These are phyloP conservation scores for Limanda limanda DNA, from an alignment of 2,113 vertebrate genomes.

Conservation along the genomic window DNA sequence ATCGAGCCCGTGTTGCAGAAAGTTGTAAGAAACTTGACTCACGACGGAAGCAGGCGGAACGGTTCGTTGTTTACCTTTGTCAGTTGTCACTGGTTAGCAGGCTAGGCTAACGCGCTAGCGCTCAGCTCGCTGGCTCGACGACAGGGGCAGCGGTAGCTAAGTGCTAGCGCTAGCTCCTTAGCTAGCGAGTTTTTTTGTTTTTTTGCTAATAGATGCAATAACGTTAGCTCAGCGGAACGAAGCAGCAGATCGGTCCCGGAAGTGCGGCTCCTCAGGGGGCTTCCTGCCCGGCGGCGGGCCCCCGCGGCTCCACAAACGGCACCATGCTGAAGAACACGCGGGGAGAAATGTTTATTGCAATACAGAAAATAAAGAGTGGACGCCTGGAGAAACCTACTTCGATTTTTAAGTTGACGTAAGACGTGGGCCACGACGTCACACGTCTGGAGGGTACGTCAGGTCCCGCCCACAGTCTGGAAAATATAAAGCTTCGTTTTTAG, in stretches of 20 bases:
- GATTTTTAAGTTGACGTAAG: slow-evolving; percentile 80
- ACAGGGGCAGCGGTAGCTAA: slow-evolving; percentile 47
- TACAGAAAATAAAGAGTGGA: slow-evolving; percentile 77
- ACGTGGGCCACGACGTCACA: slow-evolving; percentile 66
- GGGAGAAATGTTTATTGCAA: slow-evolving; percentile 71
- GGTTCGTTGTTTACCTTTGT: slow-evolving; percentile 76
- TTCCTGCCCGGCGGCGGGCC: slow-evolving; percentile 39
- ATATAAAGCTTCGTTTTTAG: neutral
- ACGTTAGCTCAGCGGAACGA: slow-evolving; percentile 65
- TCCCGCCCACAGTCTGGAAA: slow-evolving; percentile 33
- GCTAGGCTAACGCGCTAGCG: slow-evolving; percentile 71
- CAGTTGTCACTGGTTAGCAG: slow-evolving; percentile 72
- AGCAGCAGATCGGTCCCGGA: slow-evolving; percentile 59
- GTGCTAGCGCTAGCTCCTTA: slow-evolving; percentile 64
- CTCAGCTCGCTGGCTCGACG: slow-evolving; percentile 73
- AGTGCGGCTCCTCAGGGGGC: slow-evolving; percentile 37
- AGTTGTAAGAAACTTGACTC: neutral
- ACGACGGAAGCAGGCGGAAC: slow-evolving; percentile 4
- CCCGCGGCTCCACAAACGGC: slow-evolving; percentile 34
- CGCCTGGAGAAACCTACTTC: slow-evolving; percentile 80
- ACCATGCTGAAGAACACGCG: slow-evolving; percentile 56
- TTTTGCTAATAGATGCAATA: slow-evolving; percentile 73
- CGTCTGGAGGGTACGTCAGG: slow-evolving; percentile 54
- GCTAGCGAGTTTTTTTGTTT: slow-evolving; percentile 65
- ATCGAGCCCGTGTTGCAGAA: neutral